Base-by-base conservation (phyloP, 2,888 invertebrate species). In the Chesias legatella region DNA sequence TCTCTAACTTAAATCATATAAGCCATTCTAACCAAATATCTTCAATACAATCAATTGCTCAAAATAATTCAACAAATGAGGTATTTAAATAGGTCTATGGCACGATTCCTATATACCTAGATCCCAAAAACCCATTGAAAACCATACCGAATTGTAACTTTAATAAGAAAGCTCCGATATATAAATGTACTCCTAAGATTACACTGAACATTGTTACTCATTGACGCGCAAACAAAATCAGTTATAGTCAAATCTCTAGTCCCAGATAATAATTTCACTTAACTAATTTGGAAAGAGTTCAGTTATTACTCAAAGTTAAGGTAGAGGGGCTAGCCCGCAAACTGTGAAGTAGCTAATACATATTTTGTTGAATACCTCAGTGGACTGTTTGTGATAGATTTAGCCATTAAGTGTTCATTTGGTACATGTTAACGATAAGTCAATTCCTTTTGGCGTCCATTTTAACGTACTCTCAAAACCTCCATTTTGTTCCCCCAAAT, bases 391-490 rank as follows among this genome's bases (percentile, higher is more conserved):
- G 85, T 86, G 84, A 85, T 86, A 85, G 82, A 76, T 80, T 79
- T 86, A 86, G 85, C 85, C 85, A 73, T 73, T 88, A 86, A 84
- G 86, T 88, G 86, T 88, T 86, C 86, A 85, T 75, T 72, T 78
- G 80, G 67, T 76, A 77, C 65, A 66, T 77, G 67, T 78, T 44
- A 32, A 74, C 65, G 55, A 38, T 80, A 80, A 77, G 84, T 85
- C 78, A 84, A 82, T 82, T 84, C 70, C 5, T 68, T 70, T 81
- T 79, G 75, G 70, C 79, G 81, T 83, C 80, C 79, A 77, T 71
- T 63, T 65, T 61, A 61, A 37, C 30, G 10, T 40, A 33, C 22
- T 39, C 43, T 50, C 50, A 53, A 44, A 22, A 10, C 6, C 34
- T 38, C 3, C 2, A 17, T 37, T 23, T 53, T 42, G 41, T 32